Conservation (phyloP, 1,140 invertebrate species). For the Parasteatoda tepidariorum region DNA sequence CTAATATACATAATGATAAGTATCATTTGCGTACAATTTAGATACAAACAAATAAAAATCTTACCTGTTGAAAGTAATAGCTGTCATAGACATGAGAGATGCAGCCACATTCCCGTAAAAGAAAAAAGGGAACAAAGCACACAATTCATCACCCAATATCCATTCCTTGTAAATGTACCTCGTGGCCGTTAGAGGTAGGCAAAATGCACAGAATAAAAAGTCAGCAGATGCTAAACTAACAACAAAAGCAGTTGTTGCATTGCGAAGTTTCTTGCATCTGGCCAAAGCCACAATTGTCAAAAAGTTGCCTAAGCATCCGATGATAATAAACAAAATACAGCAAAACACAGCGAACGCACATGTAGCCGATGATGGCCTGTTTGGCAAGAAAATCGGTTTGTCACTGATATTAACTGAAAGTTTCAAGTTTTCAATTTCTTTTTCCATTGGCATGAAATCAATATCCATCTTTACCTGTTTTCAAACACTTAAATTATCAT, state of each 20-base stretch:
- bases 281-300: constrained; percentile 61
- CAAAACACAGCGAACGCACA: constrained; percentile 51
- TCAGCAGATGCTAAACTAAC: constrained; percentile 86
- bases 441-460: not conserved
- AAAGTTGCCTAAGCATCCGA: constrained; percentile 62
- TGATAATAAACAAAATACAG: constrained; percentile 56
- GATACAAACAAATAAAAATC: not conserved
- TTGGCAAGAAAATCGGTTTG: constrained; percentile 14
- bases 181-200: constrained; percentile 84
- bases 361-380: constrained; percentile 36
- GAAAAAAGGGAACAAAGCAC: constrained; percentile 85
- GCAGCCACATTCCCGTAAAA: constrained; percentile 91
- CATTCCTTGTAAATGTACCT: constrained; percentile 84
- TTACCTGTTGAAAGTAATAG: constrained; percentile 89
- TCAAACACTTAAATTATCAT: not conserved
- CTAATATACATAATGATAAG: no score
- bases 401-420: constrained; percentile 13
- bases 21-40: no score
- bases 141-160: constrained; percentile 81
- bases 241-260: constrained; percentile 89
- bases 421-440: not conserved
- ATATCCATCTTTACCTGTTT: not conserved
- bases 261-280: constrained; percentile 69
- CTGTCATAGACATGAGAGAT: constrained; percentile 89
- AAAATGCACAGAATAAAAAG: constrained; percentile 84